These are phyloP conservation scores for Tridacna crocea DNA, from an alignment of 2,888 invertebrate genomes.

Conservation along the genomic window DNA sequence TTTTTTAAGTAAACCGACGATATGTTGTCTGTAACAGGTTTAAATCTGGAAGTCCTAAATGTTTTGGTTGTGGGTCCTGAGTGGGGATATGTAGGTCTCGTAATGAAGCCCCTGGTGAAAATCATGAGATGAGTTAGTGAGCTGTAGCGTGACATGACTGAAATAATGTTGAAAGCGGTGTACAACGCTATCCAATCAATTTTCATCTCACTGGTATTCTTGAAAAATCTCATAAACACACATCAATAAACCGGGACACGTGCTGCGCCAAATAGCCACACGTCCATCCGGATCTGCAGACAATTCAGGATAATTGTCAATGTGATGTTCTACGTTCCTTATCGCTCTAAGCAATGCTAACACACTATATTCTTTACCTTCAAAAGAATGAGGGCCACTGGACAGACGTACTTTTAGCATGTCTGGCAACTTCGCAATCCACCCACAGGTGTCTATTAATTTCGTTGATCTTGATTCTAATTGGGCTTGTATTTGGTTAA, in stretches of 20 bases:
- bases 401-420: background rate
- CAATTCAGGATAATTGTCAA: conserved; percentile 8
- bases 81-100: no score
- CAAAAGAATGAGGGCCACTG: background rate
- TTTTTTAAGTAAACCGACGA: no score
- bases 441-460: background rate
- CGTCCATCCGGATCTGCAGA: background rate
- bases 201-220: background rate
- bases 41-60: no score
- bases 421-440: conserved; percentile 8
- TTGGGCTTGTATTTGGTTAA: background rate
- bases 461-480: background rate
- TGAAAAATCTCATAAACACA: conserved; percentile 13
- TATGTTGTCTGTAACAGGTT: no score
- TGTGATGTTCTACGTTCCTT: conserved; percentile 12
- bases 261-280: background rate
- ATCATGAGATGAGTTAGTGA: no score
- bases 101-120: no score
- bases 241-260: conserved; percentile 13
- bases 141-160: no score
- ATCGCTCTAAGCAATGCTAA: conserved; percentile 10
- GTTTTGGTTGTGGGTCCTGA: no score
- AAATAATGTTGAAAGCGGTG: no score
- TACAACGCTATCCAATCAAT: no score
- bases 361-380: conserved; percentile 8